These are phyloP conservation scores for Heliconius eleuchia DNA, from an alignment of 1,140 invertebrate species.

Conservation along the genomic window DNA sequence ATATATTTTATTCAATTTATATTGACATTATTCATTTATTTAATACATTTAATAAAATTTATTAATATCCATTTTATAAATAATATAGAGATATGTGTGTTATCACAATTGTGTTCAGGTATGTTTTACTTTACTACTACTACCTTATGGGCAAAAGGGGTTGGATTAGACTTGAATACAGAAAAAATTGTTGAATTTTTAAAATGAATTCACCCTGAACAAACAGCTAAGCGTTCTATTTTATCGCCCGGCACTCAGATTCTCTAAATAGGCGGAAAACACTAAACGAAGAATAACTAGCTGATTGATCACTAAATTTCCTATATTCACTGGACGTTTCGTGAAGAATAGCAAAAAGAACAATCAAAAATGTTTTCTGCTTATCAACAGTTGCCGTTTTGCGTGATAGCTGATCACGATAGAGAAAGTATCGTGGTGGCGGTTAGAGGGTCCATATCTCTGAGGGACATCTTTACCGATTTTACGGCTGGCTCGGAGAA, in stretches of 20 bases:
- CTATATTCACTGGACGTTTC: background rate
- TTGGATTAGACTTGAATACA: no score
- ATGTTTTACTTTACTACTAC: no score
- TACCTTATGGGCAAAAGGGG: no score
- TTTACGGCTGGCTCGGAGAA: slow-evolving; percentile 90
- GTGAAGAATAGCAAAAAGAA: background rate
- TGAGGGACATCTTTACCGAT: slow-evolving; percentile 95
- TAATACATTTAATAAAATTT: background rate
- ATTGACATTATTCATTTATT: background rate
- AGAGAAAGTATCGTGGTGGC: slow-evolving; percentile 91
- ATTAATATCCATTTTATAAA: no score
- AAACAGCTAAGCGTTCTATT: no score
- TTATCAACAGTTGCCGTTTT: slow-evolving; percentile 89
- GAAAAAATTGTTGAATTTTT: no score
- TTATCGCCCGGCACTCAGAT: no score
- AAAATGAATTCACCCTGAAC: no score
- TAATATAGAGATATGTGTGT: no score
- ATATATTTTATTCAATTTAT: background rate
- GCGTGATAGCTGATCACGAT: slow-evolving; percentile 92
- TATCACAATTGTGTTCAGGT: no score
- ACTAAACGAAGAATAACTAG: no score
- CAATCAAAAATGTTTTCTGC: background rate
- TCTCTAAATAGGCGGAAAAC: no score
- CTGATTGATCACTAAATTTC: background rate
- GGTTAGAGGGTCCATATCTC: slow-evolving; percentile 92